Evolutionary conservation across 2,888 invertebrate genomes (phyloP).

Genomic region (Penaeus monodon): DNA sequence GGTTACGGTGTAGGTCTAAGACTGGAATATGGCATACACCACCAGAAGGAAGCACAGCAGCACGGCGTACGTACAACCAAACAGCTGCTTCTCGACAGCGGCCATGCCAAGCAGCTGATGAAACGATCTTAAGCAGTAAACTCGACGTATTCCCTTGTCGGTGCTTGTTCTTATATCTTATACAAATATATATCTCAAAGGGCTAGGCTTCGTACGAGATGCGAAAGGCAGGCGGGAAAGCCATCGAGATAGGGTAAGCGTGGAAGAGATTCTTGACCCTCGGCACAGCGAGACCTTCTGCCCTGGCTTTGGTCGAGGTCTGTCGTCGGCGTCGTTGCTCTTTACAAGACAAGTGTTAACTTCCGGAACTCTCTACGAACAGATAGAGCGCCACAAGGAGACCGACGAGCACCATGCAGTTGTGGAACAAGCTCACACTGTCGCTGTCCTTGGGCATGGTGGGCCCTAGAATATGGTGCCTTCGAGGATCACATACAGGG

Average conservation of each 20-base stretch:
- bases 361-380: background rate
- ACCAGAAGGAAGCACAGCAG: constrained; percentile 37
- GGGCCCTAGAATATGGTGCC: background rate
- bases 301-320: background rate
- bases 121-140: background rate
- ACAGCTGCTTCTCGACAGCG: constrained; percentile 4
- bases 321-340: background rate
- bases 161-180: too few species aligned
- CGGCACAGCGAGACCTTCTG: background rate
- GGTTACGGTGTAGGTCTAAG: background rate
- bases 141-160: too few species aligned
- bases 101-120: background rate
- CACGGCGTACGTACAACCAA: constrained; percentile 12
- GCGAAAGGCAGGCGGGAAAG: background rate
- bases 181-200: too few species aligned
- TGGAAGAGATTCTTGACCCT: background rate
- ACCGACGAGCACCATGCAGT: constrained; percentile 23
- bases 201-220: background rate
- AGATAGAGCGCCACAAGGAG: constrained; percentile 26
- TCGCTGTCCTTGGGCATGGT: constrained; percentile 20
- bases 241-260: background rate
- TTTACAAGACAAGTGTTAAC: background rate
- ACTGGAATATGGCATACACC: constrained; percentile 19
- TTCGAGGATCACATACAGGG: constrained; percentile 29
- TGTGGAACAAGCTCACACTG: constrained; percentile 20